Base-by-base conservation (phyloP, 1,140 invertebrate species). In the Bombus confusus region DNA sequence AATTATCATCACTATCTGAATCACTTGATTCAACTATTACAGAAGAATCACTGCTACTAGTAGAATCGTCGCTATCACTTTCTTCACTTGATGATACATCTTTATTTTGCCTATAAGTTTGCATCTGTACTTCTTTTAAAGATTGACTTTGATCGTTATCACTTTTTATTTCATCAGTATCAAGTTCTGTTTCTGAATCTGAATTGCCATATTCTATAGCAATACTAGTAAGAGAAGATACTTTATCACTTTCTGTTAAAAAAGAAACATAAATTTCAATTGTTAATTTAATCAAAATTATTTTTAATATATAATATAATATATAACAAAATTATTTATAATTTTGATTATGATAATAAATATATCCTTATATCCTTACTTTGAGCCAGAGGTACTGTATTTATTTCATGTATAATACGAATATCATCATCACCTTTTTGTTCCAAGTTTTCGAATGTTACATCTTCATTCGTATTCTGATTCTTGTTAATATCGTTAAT, bases 111-210 rank as follows among this genome's bases (percentile, higher is more conserved):
- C 88, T 88, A n/a, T 89, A 89, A 22, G 59, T 22, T 52, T 79
- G 69, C 64, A 82, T 39, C 5, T 84, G 69, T 28, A 15, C 22
- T 1, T 66, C 57, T 22, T 66, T n/a, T 3, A 52, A 12, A 52
- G 31, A 5, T 22, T 34, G 0, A 68, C 3, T 72, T 13, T 71
- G 5, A n/a, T 82, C 22, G 71, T 79, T 34, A 37, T 86, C 22
- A 43, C 13, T n/a, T 76, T 22, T 66, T 13, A 25, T 34, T 22
- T 10, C 13, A 39, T 57, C n/a, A 37, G 22, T 9, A 39, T 22
- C 28, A n/a, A 76, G 57, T 84, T 90, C 88, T 34, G 12, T n/a
- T 72, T 90, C 88, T 57, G 88, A 76, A 84, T 90, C 81, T 34
- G 76, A 86, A 43, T 64, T n/a, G 12, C 41, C 76, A 78, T 90